These are phyloP conservation scores for Rhynchotus rufescens DNA, from an alignment of 2,797 vertebrate genomes.

Conservation along the genomic window DNA sequence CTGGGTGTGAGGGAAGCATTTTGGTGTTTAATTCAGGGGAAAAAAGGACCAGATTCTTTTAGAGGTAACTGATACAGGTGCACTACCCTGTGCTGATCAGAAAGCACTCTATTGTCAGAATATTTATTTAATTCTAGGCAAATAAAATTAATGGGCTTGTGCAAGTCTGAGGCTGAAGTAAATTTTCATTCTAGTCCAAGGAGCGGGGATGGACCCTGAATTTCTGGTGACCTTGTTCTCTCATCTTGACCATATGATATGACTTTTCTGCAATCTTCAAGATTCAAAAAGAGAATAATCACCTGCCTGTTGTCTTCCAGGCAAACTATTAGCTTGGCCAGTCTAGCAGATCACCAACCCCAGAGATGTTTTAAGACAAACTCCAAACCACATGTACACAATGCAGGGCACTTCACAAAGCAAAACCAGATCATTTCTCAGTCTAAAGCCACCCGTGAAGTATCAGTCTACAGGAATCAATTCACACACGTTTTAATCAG, in stretches of 20 bases:
- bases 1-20: background rate
- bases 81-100: fast-evolving
- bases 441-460: slow-evolving; percentile 51
- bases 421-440: slow-evolving; percentile 27
- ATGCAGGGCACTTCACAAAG: slow-evolving; percentile 1
- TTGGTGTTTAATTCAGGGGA: background rate
- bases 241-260: background rate
- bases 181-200: background rate
- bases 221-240: background rate
- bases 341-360: background rate
- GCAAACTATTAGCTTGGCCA: background rate
- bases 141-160: background rate
- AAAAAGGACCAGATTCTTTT: background rate
- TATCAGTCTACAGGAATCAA: slow-evolving; percentile 55
- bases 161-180: background rate
- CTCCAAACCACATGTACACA: background rate
- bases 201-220: background rate
- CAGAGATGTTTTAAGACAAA: background rate
- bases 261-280: background rate
- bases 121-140: background rate
- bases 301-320: background rate
- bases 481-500: slow-evolving; percentile 67
- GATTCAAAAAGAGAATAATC: background rate
- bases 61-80: fast-evolving
- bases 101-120: background rate